Conservation (phyloP, 2,113 vertebrate genomes). For the Actinemys pallida region DNA sequence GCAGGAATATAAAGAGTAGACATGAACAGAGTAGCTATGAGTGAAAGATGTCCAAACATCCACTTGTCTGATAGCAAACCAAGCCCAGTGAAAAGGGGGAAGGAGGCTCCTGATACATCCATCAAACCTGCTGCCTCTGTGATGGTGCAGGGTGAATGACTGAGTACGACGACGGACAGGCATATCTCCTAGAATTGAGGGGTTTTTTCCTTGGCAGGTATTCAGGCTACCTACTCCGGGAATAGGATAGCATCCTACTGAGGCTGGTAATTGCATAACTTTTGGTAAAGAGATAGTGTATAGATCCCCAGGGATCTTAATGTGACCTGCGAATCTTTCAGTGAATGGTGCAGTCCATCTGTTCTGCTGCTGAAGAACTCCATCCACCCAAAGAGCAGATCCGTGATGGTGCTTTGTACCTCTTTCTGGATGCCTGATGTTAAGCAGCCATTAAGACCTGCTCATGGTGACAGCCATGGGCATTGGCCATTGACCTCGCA, state of each 20-base stretch:
- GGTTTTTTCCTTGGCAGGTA: not conserved
- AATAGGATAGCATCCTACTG: not conserved
- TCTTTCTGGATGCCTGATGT: not conserved
- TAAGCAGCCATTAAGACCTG: not conserved
- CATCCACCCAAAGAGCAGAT: rapidly evolving
- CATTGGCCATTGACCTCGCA: not conserved
- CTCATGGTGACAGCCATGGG: not conserved
- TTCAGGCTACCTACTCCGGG: not conserved
- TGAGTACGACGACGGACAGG: not conserved
- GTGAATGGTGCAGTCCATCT: not conserved
- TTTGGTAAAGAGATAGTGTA: not conserved
- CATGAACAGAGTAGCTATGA: not conserved
- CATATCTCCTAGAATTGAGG: not conserved
- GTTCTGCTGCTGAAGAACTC: not conserved
- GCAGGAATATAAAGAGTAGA: not conserved
- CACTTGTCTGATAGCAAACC: not conserved
- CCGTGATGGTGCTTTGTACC: not conserved
- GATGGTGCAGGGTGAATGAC: not conserved
- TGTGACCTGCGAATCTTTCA: not conserved
- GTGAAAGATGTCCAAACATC: not conserved
- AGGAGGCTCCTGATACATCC: not conserved
- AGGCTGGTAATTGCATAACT: not conserved
- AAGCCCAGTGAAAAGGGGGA: not conserved
- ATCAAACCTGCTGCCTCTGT: not conserved
- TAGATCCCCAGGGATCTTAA: not conserved